Conservation (phyloP, 2,797 vertebrate genomes). For the Tarsius wallacei region DNA sequence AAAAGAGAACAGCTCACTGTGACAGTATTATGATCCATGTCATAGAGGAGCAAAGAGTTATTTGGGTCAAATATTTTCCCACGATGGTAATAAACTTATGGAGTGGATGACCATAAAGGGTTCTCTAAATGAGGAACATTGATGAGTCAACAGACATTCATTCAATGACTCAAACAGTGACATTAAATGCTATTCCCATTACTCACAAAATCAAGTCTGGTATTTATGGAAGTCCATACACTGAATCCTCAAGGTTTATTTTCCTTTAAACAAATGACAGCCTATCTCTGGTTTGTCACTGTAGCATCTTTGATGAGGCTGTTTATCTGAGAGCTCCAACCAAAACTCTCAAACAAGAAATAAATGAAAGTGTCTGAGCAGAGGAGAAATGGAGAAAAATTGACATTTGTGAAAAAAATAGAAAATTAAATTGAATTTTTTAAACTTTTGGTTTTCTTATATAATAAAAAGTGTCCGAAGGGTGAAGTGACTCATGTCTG, state of each 20-base stretch:
- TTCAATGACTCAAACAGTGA: slow-evolving; percentile 67
- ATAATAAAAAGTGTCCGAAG: slow-evolving; percentile 5
- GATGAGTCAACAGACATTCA: slow-evolving; percentile 75
- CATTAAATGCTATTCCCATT: slow-evolving; percentile 70
- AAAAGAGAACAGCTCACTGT: slow-evolving; percentile 62
- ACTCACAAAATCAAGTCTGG: slow-evolving; percentile 21
- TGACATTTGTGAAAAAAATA: background rate
- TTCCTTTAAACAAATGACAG: slow-evolving; percentile 39
- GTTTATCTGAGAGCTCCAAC: background rate
- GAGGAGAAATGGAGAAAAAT: background rate
- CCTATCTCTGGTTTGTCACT: background rate
- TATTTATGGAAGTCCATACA: slow-evolving; percentile 34
- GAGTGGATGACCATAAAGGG: slow-evolving; percentile 73
- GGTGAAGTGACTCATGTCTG: no score
- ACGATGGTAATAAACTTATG: slow-evolving; percentile 78
- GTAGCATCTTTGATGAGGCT: background rate
- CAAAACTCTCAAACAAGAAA: background rate
- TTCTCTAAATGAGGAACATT: slow-evolving; percentile 65
- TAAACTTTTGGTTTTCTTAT: background rate
- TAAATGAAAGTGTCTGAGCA: background rate
- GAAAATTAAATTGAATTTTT: background rate
- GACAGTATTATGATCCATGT: slow-evolving; percentile 70
- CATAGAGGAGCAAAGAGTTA: slow-evolving; percentile 68
- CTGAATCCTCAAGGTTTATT: background rate
- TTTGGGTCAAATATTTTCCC: slow-evolving; percentile 84